These are phyloP conservation scores for Hylaeus anthracinus DNA, from an alignment of 1,140 invertebrate genomes.

Conservation along the genomic window DNA sequence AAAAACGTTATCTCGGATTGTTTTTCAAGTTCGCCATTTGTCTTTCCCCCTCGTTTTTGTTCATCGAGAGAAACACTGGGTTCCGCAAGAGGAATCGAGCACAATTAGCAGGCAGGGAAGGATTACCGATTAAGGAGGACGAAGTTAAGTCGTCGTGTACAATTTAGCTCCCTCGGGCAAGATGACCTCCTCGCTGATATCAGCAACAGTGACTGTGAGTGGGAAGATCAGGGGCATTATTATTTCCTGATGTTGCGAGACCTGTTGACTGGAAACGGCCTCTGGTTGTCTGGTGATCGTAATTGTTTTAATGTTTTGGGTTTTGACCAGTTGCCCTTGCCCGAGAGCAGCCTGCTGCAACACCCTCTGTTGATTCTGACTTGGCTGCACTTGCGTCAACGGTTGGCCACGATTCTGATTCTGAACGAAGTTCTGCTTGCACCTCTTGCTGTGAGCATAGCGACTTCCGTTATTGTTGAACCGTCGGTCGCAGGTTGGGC, in stretches of 20 bases:
- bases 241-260: conserved; percentile 78
- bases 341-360: conserved; percentile 37
- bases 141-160: conserved; percentile 73
- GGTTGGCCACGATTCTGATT: conserved; percentile 61
- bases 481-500: conserved; percentile 77
- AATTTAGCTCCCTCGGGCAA: conserved; percentile 78
- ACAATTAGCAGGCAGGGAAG: too few species aligned
- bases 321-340: conserved; percentile 71
- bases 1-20: not conserved
- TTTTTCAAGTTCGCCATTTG: not conserved
- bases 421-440: conserved; percentile 76
- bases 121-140: conserved; percentile 13
- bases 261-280: conserved; percentile 66
- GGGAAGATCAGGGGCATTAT: conserved; percentile 78
- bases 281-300: conserved; percentile 72
- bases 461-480: conserved; percentile 80
- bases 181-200: conserved; percentile 79
- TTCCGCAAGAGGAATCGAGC: too few species aligned
- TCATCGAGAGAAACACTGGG: too few species aligned
- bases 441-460: conserved; percentile 79
- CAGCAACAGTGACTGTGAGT: conserved; percentile 76
- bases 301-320: conserved; percentile 78
- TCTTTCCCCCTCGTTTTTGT: not conserved
- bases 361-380: conserved; percentile 42
- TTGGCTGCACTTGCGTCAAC: conserved; percentile 38